phyloP scores from a whole-genome alignment of 2,888 invertebrate genomes.

The Cosmia trapezina region DNA sequence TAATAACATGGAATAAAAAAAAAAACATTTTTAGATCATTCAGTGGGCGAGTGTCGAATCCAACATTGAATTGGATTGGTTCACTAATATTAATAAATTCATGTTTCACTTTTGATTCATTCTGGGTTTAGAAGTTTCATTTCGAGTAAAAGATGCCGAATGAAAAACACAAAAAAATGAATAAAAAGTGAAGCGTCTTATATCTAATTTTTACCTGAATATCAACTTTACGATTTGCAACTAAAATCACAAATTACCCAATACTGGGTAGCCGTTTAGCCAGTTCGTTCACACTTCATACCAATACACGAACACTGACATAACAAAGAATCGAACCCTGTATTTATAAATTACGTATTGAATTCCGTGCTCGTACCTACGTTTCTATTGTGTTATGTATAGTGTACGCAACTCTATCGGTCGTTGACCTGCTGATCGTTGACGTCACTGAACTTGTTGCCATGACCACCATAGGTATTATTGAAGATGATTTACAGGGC shows the following conservation, averaged over 20 bases:
- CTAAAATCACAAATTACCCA: not conserved
- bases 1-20: too few relatives aligned
- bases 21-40: not conserved
- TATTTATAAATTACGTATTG: constrained; percentile 48
- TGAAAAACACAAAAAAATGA: too few relatives aligned
- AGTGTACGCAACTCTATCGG: constrained; percentile 48
- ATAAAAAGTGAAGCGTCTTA: too few relatives aligned
- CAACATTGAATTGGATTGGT: not conserved
- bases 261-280: constrained; percentile 14
- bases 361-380: constrained; percentile 37
- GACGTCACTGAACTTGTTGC: constrained; percentile 49
- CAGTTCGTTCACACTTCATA: constrained; percentile 37
- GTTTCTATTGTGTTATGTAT: constrained; percentile 50
- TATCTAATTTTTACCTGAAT: not conserved
- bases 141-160: not conserved
- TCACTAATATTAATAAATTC: too few relatives aligned
- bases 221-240: not conserved
- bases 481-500: not conserved
- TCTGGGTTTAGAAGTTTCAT: not conserved
- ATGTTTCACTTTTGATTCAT: not conserved
- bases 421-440: constrained; percentile 30
- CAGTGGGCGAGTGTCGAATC: too few relatives aligned
- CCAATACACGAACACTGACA: constrained; percentile 32
- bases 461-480: constrained; percentile 30
- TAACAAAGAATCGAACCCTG: constrained; percentile 46